Evolutionary conservation across 1,140 invertebrate species (phyloP).

Genomic region (Phthorimaea operculella): DNA sequence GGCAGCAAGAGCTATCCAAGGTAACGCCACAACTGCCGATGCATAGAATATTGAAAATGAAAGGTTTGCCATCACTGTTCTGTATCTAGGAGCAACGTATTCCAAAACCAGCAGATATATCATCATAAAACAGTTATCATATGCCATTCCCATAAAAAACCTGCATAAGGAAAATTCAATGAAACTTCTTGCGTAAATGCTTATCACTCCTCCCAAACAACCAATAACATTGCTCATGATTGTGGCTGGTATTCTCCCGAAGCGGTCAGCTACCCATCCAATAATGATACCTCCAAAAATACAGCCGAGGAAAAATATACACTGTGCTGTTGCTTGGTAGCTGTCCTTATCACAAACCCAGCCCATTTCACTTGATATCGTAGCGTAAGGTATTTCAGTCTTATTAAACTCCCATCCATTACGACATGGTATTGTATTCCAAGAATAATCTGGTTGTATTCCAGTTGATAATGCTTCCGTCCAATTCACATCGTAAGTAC

Average conservation of each 20-base stretch:
- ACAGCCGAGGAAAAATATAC: conserved; percentile 75
- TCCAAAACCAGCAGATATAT: conserved; percentile 69
- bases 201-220: conserved; percentile 72
- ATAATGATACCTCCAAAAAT: conserved; percentile 76
- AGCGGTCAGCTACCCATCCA: conserved; percentile 74
- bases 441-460: conserved; percentile 26
- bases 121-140: conserved; percentile 87
- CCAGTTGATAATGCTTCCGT: conserved; percentile 32
- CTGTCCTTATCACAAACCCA: conserved; percentile 75
- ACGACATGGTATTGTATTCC: conserved; percentile 58
- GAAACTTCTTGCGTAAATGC: conserved; percentile 72
- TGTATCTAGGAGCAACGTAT: conserved; percentile 71
- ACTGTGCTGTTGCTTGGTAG: conserved; percentile 72
- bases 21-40: conserved; percentile 70
- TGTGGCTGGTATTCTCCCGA: conserved; percentile 73
- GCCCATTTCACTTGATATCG: conserved; percentile 64
- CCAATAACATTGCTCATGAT: conserved; percentile 73
- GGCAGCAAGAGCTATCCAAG: conserved; percentile 73
- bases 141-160: conserved; percentile 76
- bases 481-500: conserved; percentile 43
- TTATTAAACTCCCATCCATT: conserved; percentile 72
- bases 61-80: conserved; percentile 71
- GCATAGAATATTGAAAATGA: conserved; percentile 74
- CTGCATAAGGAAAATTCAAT: conserved; percentile 70
- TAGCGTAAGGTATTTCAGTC: conserved; percentile 59